Percentiles rank a stretch among this genome's conserved stretches.
Conservation (phyloP, 2,797 vertebrate species). For the Tarsius wallacei region DNA sequence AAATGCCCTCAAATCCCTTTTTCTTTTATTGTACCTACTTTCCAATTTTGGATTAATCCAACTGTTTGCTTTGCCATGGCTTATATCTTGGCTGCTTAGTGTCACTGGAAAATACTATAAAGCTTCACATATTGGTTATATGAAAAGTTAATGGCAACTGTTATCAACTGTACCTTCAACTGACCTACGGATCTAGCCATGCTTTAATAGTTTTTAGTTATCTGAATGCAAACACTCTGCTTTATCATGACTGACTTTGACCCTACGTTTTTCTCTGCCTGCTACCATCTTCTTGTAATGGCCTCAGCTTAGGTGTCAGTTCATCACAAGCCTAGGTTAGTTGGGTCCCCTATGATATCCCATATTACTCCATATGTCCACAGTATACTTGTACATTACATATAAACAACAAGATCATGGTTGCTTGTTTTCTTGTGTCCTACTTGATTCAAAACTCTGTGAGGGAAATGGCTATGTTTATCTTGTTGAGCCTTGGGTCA, state of each 20-base stretch:
- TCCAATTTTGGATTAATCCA: neutral
- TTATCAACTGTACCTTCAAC: neutral
- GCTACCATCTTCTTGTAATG: neutral
- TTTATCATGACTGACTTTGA: neutral
- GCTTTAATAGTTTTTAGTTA: neutral
- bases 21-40: neutral
- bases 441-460: neutral
- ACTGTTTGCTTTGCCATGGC: neutral
- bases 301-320: neutral
- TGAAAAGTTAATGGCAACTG: neutral
- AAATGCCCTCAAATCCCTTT: slow-evolving; percentile 19
- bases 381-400: neutral
- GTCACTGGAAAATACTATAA: neutral
- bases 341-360: neutral
- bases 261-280: neutral
- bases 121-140: neutral
- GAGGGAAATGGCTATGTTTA: neutral
- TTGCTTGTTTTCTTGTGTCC: neutral
- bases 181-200: neutral
- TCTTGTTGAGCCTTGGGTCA: neutral
- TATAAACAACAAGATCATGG: neutral
- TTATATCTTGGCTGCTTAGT: neutral
- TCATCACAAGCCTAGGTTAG: neutral
- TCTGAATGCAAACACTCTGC: neutral
- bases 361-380: neutral